Percentiles rank a stretch among this genome's conserved stretches.
Evolutionary conservation across 2,113 vertebrate genomes (phyloP).

Genomic region (Apodemus speciosus): DNA sequence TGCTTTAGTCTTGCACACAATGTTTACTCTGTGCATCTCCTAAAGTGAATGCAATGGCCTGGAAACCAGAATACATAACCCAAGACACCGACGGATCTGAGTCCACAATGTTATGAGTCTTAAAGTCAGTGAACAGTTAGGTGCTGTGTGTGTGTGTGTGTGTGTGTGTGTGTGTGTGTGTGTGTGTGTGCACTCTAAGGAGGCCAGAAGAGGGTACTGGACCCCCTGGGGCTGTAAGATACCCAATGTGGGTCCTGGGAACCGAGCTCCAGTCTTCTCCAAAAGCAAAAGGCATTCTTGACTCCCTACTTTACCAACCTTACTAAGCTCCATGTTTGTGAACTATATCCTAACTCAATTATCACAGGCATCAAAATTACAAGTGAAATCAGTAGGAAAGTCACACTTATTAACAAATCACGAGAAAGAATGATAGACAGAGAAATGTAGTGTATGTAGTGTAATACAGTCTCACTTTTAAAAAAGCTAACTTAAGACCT

Average conservation of each 20-base stretch:
- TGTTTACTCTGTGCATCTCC: background rate
- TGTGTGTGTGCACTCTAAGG: background rate
- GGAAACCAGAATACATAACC: background rate
- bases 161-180: background rate
- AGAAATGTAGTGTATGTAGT: background rate
- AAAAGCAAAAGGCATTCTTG: background rate
- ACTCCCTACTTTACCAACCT: background rate
- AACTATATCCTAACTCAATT: background rate
- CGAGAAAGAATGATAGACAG: background rate
- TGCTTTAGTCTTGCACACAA: background rate
- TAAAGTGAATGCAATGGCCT: background rate
- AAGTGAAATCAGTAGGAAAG: background rate
- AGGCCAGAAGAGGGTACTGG: background rate
- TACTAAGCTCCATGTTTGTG: background rate
- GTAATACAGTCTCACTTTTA: background rate
- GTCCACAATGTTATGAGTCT: background rate
- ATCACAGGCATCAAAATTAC: background rate
- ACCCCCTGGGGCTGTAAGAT: background rate
- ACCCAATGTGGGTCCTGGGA: background rate
- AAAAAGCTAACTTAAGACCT: background rate
- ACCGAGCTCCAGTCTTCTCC: background rate
- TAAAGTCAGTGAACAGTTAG: background rate
- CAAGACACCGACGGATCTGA: background rate
- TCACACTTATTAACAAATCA: constrained; percentile 30
- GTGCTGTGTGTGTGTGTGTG: background rate